Conservation (phyloP, 64 coral and sea anemone genomes). For the Acropora tenuis region DNA sequence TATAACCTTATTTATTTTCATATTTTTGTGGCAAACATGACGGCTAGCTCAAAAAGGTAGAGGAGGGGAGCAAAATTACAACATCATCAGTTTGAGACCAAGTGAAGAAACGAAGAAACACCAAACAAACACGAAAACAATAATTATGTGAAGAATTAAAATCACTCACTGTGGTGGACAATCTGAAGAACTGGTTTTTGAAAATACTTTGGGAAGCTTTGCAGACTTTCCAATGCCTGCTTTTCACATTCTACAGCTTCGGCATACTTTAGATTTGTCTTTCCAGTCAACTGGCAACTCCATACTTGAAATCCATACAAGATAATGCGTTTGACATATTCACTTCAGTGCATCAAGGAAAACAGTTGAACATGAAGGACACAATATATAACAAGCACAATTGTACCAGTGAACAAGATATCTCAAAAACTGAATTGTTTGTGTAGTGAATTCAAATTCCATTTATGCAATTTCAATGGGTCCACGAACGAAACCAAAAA, state of each 20-base stretch:
- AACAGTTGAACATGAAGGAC: not conserved
- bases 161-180: constrained; percentile 85
- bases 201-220: constrained; percentile 80
- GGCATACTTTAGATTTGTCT: constrained; percentile 69
- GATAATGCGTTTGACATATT: constrained; percentile 77
- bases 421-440: not conserved
- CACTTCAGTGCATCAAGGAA: constrained; percentile 58
- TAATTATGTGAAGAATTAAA: not conserved
- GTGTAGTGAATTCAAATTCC: too few relatives aligned
- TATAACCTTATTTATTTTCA: too few relatives aligned
- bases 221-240: constrained; percentile 53
- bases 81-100: too few relatives aligned
- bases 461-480: too few relatives aligned
- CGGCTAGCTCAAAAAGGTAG: too few relatives aligned
- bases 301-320: constrained; percentile 90
- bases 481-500: too few relatives aligned
- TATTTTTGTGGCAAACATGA: too few relatives aligned
- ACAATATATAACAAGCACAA: not conserved
- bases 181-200: constrained; percentile 71
- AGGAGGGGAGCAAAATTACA: too few relatives aligned
- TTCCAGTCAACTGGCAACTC: constrained; percentile 74
- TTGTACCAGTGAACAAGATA: not conserved
- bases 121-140: not conserved
- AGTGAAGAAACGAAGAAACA: too few relatives aligned
- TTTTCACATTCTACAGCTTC: constrained; percentile 76